phyloP scores from a whole-genome alignment of 2,113 vertebrate species.

The Prionailurus bengalensis region DNA sequence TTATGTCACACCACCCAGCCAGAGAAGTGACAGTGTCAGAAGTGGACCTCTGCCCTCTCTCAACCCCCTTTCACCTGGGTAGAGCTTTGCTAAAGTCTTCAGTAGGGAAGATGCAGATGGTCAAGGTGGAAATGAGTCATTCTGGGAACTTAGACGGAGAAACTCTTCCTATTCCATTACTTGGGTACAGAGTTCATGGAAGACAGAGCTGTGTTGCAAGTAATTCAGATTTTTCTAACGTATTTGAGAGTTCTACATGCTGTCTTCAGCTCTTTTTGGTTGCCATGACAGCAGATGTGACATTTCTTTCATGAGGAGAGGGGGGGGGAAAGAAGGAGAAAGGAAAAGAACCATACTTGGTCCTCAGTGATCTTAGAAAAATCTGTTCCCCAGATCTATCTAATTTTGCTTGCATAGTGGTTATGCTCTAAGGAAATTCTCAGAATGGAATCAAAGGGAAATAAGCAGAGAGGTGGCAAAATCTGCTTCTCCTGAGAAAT shows the following conservation, averaged over 20 bases:
- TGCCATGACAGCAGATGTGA: constrained; percentile 69
- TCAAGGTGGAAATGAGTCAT: constrained; percentile 27
- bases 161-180: neutral
- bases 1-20: neutral
- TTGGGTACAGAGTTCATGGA: neutral
- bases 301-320: constrained; percentile 45
- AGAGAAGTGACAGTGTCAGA: neutral
- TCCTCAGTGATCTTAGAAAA: constrained; percentile 50
- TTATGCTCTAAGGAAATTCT: constrained; percentile 32
- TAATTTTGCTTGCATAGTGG: constrained; percentile 41
- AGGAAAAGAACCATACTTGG: neutral
- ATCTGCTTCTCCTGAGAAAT: constrained; percentile 3
- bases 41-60: neutral
- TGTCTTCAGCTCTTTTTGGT: constrained; percentile 56
- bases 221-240: constrained; percentile 38
- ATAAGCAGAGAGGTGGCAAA: neutral
- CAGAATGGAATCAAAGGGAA: constrained; percentile 30
- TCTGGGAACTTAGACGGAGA: neutral
- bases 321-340: neutral
- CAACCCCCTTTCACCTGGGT: neutral
- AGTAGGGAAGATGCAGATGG: neutral
- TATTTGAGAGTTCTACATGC: constrained; percentile 31
- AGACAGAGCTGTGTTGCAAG: neutral
- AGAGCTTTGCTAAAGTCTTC: neutral
- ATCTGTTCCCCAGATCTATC: constrained; percentile 35